Base-by-base conservation (phyloP, 2,113 vertebrate genomes). In the Felis chaus region DNA sequence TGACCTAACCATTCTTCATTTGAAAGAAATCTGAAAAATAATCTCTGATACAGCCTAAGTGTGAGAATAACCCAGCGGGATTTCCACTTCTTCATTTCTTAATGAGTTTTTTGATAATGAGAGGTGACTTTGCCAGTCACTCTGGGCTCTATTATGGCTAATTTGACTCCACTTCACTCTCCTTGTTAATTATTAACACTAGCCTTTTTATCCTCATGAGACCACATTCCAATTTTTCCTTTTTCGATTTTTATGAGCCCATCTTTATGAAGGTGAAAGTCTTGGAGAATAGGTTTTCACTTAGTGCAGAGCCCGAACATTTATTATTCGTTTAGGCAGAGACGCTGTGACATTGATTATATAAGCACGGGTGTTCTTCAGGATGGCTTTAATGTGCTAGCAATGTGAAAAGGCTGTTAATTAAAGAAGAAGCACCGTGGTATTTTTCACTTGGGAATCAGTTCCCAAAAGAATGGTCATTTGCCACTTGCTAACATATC, bases 131-230 rank as follows among this genome's bases (percentile, higher is more conserved):
- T 99, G 98, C 98, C 97, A 98, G 99, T 99, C 99, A 99, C 99
- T 98, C 98, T 98, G 99, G 99, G 98, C 99, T 99, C 99, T 99
- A 99, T 99, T 99, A 99, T 99, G 99, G 99, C 98, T 99, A 99
- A 99, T 99, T 99, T 99, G 98, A 98, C 98, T 99, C 99, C 98
- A 99, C 99, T 99, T 99, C 99, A 98, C 98, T 99, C 98, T 99
- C 98, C 99, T 98, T 99, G 98, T 98, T 99, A 99, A 99, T 99
- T 99, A 99, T 99, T 99, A 99, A 99, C 99, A 99, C 99, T 99
- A 99, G 99, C 99, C 99, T 99, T 99, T 99, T 99, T 99, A 99
- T 99, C 99, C 99, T 99, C 98, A 97, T 82, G 99, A 99, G 99
- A 99, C 98, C 94, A 98, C 95, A 98, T 98, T 98, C 98, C 98